Conservation (phyloP, 2,113 vertebrate genomes). For the Phylloscopus trochiloides region DNA sequence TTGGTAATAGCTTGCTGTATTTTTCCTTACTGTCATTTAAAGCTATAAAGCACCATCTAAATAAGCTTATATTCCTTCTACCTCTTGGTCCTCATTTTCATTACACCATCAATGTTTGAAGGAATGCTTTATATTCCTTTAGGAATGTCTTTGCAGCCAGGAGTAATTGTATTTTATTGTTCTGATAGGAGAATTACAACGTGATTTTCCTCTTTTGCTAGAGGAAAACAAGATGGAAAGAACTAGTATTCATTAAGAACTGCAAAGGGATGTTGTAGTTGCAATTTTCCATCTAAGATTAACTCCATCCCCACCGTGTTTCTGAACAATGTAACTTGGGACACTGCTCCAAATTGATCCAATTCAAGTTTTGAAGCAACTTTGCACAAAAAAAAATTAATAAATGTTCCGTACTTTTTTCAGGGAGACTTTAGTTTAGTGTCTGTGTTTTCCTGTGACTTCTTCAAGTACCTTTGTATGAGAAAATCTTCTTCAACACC, state of each 20-base stretch:
- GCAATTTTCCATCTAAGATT: not conserved
- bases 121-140: not conserved
- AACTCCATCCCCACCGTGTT: not conserved
- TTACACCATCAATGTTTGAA: not conserved
- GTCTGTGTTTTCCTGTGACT: not conserved
- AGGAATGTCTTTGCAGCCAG: not conserved
- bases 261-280: not conserved
- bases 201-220: not conserved
- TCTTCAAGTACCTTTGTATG: not conserved
- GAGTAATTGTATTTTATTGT: not conserved
- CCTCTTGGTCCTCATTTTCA: not conserved
- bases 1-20: not conserved
- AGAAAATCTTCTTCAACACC: not conserved
- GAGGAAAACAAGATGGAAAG: not conserved
- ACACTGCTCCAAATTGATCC: not conserved
- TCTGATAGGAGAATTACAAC: not conserved
- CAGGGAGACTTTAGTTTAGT: fast-evolving
- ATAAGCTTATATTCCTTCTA: not conserved
- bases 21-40: not conserved
- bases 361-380: not conserved
- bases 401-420: not conserved
- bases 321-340: not conserved
- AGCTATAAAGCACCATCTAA: not conserved
- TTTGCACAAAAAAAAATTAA: not conserved
- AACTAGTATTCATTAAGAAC: not conserved